These are phyloP conservation scores for Vanessa atalanta DNA, from an alignment of 1,140 invertebrate species.

Conservation along the genomic window DNA sequence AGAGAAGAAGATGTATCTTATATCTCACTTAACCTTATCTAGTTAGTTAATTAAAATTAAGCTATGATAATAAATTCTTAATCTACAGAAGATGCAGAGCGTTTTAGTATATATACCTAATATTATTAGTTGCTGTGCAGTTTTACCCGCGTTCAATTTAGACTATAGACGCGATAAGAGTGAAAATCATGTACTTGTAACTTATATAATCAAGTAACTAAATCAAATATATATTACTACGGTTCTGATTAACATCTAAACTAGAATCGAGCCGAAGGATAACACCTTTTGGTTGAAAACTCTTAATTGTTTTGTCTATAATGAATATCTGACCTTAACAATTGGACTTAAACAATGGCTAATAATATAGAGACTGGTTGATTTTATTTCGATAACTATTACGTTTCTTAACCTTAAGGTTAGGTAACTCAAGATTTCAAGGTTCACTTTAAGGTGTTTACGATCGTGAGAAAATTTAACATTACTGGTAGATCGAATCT, in stretches of 20 bases:
- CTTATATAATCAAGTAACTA: too few relatives aligned
- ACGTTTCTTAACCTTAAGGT: neutral
- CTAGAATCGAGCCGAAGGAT: neutral
- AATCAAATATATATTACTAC: neutral
- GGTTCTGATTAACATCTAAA: neutral
- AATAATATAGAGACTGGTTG: slow-evolving; percentile 1
- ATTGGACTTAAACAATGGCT: neutral
- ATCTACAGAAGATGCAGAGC: too few relatives aligned
- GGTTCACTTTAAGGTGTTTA: slow-evolving; percentile 30
- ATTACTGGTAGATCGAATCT: slow-evolving; percentile 4
- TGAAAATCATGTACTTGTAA: too few relatives aligned
- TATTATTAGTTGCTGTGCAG: too few relatives aligned
- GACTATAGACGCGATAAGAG: too few relatives aligned
- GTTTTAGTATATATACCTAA: too few relatives aligned
- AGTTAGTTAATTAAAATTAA: too few relatives aligned
- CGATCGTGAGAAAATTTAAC: slow-evolving; percentile 33
- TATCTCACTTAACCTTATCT: too few relatives aligned
- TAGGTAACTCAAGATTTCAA: slow-evolving; percentile 34
- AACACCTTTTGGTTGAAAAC: slow-evolving; percentile 4
- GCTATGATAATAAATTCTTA: too few relatives aligned
- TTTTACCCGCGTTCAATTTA: too few relatives aligned
- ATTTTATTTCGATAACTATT: slow-evolving; percentile 11
- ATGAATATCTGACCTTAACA: neutral
- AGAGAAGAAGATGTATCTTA: too few relatives aligned
- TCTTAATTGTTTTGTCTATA: neutral